A percentile compares a stretch with the other conserved stretches of the same genome.
phyloP scores from a whole-genome alignment of 2,888 invertebrate species.

The Drosophila cognata region DNA sequence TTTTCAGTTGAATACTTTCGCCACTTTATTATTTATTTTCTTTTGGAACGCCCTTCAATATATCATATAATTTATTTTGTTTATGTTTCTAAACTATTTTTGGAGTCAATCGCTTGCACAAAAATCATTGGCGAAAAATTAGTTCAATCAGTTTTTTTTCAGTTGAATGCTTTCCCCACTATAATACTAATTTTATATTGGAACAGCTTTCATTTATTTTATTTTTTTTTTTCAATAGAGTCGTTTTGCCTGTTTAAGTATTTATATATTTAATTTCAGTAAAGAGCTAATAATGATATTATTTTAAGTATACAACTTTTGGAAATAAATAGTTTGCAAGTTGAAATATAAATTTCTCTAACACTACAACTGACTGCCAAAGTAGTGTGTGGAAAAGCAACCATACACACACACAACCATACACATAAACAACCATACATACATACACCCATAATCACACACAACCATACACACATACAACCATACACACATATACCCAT shows the following conservation, averaged over 20 bases:
- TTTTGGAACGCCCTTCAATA: not conserved
- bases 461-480: rapidly evolving
- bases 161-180: not conserved
- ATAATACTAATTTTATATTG: not conserved
- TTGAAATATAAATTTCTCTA: not conserved
- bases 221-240: not conserved
- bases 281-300: no score
- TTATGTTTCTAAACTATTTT: not conserved
- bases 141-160: not conserved
- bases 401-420: not conserved
- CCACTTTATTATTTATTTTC: not conserved
- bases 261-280: not conserved
- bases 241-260: not conserved
- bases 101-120: not conserved
- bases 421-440: not conserved
- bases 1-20: not conserved
- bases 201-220: not conserved
- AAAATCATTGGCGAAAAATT: not conserved
- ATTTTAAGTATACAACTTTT: no score
- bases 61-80: not conserved
- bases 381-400: not conserved
- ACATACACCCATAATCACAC: no score
- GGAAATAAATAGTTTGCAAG: not conserved
- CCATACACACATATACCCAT: not conserved
- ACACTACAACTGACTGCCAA: not conserved